Base-by-base conservation (phyloP, 1,140 invertebrate species). In the Holcopasites calliopsidis region DNA sequence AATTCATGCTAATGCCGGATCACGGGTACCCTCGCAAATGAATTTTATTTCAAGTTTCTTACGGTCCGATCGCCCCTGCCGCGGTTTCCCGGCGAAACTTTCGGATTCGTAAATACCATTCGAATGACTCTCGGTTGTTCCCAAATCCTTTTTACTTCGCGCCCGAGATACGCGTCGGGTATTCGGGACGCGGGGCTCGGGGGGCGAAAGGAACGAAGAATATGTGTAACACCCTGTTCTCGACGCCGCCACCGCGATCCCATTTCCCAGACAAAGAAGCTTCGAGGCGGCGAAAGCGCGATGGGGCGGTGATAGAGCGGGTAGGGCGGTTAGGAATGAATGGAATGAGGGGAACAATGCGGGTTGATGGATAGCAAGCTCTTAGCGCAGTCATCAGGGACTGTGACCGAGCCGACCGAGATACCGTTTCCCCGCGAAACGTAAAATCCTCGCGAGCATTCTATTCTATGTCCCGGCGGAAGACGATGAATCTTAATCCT, bases 21-120 rank as follows among this genome's bases (percentile, higher is more conserved):
- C 86, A 86, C 84, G 84, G 85, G 85, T 88, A n/a, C n/a, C n/a
- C 86, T 78, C 85, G 69, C 80, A 85, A 88, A 87, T 88, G 86
- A 88, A 88, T 88, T 88, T 88, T 84, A 88, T 88, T 88, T 88
- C 86, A 88, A 88, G 83, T 88, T 88, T 82, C 81, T 79, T 84
- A 84, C 83, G 82, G 83, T 72, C 65, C 71, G 55, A 60, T 38
- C 68, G 50, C 62, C 33, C 40, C 69, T n/a, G 7, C 23, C 6
- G 64, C 68, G 75, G 76, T 80, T 83, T 80, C 73, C 60, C 54
- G 74, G 85, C 85, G 84, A 85, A 87, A 84, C 82, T 85, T 87
- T 82, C 60, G 82, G 82, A 85, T 85, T 85, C 82, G 84, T 85
- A 87, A 87, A 87, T 86, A 86, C 82, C 70, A 87, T 87, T 87